phyloP scores from a whole-genome alignment of 2,113 vertebrate species.

The Tyto alba region DNA sequence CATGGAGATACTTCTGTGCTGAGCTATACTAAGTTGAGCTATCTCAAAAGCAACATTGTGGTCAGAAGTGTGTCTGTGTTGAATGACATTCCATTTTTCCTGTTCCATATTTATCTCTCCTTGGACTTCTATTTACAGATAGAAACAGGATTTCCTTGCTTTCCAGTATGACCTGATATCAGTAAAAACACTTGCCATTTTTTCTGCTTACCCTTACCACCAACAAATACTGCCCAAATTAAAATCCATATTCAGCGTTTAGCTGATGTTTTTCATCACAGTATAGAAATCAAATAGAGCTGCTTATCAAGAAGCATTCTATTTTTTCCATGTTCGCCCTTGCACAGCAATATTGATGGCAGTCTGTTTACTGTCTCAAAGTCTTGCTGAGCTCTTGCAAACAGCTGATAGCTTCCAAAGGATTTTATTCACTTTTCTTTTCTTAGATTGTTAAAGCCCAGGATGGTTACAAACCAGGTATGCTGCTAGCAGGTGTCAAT shows the following conservation, averaged over 20 bases:
- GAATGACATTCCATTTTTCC: not conserved
- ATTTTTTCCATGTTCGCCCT: not conserved
- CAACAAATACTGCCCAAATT: not conserved
- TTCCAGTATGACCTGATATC: not conserved
- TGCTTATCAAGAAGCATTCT: not conserved
- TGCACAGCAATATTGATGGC: not conserved
- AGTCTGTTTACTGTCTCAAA: not conserved
- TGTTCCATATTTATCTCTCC: not conserved
- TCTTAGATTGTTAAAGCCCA: not conserved
- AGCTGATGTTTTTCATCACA: not conserved
- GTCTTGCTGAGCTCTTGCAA: not conserved
- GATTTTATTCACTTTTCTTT: not conserved
- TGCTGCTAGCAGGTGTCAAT: not conserved
- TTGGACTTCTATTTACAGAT: not conserved
- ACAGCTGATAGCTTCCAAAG: not conserved
- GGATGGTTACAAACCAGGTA: not conserved
- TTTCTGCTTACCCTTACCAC: not conserved
- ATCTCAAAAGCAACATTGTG: not conserved
- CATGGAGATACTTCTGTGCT: not conserved
- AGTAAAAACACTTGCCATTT: not conserved
- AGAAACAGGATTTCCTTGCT: not conserved
- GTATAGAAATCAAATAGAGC: not conserved
- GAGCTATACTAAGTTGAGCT: not conserved
- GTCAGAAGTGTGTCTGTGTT: not conserved
- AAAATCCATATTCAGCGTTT: not conserved